Evolutionary conservation across 1,140 invertebrate genomes (phyloP), one percentile per base, ranked within the genome.

Genomic region (Cherax destructor): DNA sequence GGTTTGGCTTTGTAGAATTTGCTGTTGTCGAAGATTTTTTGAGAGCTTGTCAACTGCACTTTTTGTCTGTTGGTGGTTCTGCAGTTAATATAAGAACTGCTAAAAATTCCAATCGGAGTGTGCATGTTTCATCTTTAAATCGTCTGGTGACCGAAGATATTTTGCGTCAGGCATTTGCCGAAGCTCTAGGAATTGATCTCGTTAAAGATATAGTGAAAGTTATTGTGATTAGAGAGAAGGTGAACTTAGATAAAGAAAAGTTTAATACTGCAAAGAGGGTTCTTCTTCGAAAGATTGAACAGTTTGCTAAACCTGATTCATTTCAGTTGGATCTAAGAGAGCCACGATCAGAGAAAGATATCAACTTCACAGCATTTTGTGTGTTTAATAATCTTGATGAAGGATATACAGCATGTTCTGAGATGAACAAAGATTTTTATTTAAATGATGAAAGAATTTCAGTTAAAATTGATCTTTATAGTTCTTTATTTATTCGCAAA

Each of bases 1-100:
- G 85, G 3, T 87, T 79, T 78, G 85, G 85, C 1, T 87, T 76
- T 79, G 85, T 87, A 18, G 74, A 77, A n/a, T 87, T 87, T 79
- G 76, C 49, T 30, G 41, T 79, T 61, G 56, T 87, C 1, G 85
- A 87, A 30, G 85, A 87, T 78, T 78, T 18, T n/a, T 41, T 87
- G 52, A 30, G 13, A 50, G 85, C 85, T 3, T n/a, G 13, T 4
- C 21, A 11, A 21, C n/a, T 61, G 47, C 30, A 18, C 0, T 3
- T n/a, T 5, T 76, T 87, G 2, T 3, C 2, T n/a, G 74, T 87
- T 24, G 85, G 49, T 21, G 76, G 52, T 56, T 78, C 50, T 49
- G 10, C 10, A 3, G 49, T 18, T 30, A 9, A 4, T 9, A 47
- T 87, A 13, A 87, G 59, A 16, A 3, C 6, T 16, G 85, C 85